A percentile compares a stretch with the other conserved stretches of the same genome.
These are phyloP conservation scores for Atherinomorus stipes DNA, from an alignment of 2,113 vertebrate genomes.

Conservation along the genomic window DNA sequence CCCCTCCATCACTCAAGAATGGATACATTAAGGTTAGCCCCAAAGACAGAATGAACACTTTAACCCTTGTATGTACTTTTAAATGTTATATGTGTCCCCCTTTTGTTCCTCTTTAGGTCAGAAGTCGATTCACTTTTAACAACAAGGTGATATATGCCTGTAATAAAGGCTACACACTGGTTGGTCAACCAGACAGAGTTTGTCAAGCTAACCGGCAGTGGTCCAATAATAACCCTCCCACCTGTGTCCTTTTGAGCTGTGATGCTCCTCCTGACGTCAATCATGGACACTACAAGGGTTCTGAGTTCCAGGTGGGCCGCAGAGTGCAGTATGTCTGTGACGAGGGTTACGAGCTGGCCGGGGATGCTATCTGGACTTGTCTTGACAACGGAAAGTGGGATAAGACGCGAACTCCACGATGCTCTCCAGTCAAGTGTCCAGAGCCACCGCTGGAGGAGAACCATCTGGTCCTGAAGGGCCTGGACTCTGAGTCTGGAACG, in stretches of 20 bases:
- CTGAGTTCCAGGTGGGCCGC: slow-evolving; percentile 89
- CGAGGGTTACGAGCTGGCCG: slow-evolving; percentile 92
- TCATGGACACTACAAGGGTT: slow-evolving; percentile 86
- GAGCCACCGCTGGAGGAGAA: slow-evolving; percentile 92
- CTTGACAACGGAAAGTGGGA: slow-evolving; percentile 93
- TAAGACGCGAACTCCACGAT: slow-evolving; percentile 85
- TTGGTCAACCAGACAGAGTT: slow-evolving; percentile 85
- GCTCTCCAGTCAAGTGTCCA: slow-evolving; percentile 90
- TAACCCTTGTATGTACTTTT: not conserved
- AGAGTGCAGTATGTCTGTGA: slow-evolving; percentile 91
- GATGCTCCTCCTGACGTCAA: slow-evolving; percentile 87
- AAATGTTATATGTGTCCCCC: not conserved
- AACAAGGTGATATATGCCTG: slow-evolving; percentile 89
- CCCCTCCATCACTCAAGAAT: slow-evolving; percentile 87
- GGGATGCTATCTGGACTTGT: slow-evolving; percentile 91
- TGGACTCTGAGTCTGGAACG: slow-evolving; percentile 85
- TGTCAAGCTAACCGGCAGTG: slow-evolving; percentile 96
- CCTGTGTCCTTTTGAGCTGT: slow-evolving; percentile 90
- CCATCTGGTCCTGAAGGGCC: slow-evolving; percentile 89
- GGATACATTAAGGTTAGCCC: slow-evolving; percentile 88
- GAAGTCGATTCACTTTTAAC: slow-evolving; percentile 83
- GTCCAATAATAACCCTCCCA: slow-evolving; percentile 87
- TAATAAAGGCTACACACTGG: slow-evolving; percentile 86
- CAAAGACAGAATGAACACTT: not conserved
- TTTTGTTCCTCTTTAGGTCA: slow-evolving; percentile 72